phyloP scores from a whole-genome alignment of 2,113 vertebrate genomes.

The Urocynchramus pylzowi region DNA sequence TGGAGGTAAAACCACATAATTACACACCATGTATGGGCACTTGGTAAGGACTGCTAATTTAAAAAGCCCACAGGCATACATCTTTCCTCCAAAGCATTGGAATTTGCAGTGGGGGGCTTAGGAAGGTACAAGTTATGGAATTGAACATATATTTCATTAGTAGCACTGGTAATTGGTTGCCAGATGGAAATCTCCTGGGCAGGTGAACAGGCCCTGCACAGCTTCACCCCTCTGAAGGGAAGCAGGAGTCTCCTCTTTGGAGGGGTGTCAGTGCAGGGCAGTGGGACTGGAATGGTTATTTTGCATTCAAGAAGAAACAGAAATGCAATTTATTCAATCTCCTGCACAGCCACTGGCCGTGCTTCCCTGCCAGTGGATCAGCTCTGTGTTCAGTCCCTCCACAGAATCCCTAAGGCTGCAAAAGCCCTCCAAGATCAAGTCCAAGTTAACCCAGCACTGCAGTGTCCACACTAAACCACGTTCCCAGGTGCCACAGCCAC shows the following conservation, averaged over 20 bases:
- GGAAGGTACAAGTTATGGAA: background rate
- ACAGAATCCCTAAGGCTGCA: background rate
- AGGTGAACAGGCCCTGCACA: background rate
- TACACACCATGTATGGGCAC: background rate
- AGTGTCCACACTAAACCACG: rapidly evolving
- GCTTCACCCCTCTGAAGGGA: too few relatives aligned
- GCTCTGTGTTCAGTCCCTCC: rapidly evolving
- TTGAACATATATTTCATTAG: background rate
- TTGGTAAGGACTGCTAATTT: background rate
- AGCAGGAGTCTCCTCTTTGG: background rate
- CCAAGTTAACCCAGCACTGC: rapidly evolving
- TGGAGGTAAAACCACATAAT: background rate
- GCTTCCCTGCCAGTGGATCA: background rate
- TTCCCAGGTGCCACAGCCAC: background rate
- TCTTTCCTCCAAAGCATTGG: background rate
- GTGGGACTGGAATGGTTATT: background rate
- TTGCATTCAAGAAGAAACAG: background rate
- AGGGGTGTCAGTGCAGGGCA: background rate
- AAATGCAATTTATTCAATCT: background rate
- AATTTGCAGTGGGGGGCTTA: background rate
- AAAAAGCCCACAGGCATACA: background rate
- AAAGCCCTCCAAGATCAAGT: background rate
- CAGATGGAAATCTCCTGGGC: background rate
- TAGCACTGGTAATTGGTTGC: background rate
- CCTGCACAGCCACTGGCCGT: background rate